A percentile compares a stretch with the other conserved stretches of the same genome.
These are phyloP conservation scores for Hypolimnas misippus DNA, from an alignment of 2,888 invertebrate genomes.

Conservation along the genomic window DNA sequence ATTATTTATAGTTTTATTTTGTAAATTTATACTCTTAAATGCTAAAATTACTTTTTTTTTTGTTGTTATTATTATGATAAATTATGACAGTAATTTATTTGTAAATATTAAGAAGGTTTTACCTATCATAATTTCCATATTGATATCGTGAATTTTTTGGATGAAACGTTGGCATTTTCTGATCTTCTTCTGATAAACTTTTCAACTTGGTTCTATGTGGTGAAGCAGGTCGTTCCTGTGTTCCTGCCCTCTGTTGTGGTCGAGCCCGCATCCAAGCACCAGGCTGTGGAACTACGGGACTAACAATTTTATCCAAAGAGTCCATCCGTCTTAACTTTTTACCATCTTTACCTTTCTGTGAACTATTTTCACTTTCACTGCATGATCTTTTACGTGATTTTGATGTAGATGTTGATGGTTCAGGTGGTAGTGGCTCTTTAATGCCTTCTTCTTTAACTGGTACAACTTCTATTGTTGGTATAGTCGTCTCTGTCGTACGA, in stretches of 20 bases:
- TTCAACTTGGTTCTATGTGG: slow-evolving; percentile 68
- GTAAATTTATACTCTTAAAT: too few species aligned
- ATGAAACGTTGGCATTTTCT: slow-evolving; percentile 87
- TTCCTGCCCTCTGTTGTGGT: slow-evolving; percentile 65
- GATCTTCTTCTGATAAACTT: slow-evolving; percentile 66
- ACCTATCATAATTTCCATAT: slow-evolving; percentile 97
- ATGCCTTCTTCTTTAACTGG: slow-evolving; percentile 61
- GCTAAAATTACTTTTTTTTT: slow-evolving; percentile 12
- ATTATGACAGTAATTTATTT: background rate
- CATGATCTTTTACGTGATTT: slow-evolving; percentile 78
- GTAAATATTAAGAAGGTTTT: slow-evolving; percentile 27
- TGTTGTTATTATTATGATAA: too few species aligned
- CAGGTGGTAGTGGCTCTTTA: slow-evolving; percentile 69
- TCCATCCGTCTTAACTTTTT: slow-evolving; percentile 87
- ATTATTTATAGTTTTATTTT: too few species aligned
- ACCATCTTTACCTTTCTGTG: slow-evolving; percentile 78
- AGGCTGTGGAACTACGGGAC: slow-evolving; percentile 95
- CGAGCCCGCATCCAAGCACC: slow-evolving; percentile 90
- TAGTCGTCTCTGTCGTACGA: slow-evolving; percentile 75
- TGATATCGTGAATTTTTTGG: slow-evolving; percentile 92
- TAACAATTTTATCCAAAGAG: slow-evolving; percentile 94
- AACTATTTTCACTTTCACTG: slow-evolving; percentile 83
- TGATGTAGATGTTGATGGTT: slow-evolving; percentile 65
- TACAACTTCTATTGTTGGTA: slow-evolving; percentile 57
- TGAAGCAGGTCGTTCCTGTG: slow-evolving; percentile 76